phyloP scores from a whole-genome alignment of 2,888 invertebrate species.

The Pammene aurita region DNA sequence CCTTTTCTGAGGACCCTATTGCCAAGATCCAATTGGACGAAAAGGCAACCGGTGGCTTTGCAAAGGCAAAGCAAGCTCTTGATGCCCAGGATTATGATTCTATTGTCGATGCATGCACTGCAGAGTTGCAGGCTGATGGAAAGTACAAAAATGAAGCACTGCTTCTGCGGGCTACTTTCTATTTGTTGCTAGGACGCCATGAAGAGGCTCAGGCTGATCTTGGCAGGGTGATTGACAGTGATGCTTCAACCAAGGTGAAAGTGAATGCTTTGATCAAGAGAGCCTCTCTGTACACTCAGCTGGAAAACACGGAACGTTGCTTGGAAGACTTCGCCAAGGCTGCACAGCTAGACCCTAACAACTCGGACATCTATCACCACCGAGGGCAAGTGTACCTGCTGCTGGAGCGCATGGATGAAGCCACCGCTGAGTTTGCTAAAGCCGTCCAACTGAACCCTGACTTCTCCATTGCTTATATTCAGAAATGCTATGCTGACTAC shows the following conservation, averaged over 20 bases:
- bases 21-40: conserved; percentile 79
- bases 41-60: conserved; percentile 84
- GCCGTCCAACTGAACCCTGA: conserved; percentile 92
- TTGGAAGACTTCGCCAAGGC: conserved; percentile 91
- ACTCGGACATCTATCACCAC: conserved; percentile 96
- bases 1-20: conserved; percentile 94
- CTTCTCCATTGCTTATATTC: conserved; percentile 93
- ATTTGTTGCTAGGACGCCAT: conserved; percentile 90
- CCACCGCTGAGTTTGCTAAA: conserved; percentile 91
- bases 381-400: conserved; percentile 94
- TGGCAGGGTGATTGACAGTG: conserved; percentile 86
- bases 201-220: conserved; percentile 89
- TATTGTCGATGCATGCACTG: conserved; percentile 90
- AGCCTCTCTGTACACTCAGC: conserved; percentile 92
- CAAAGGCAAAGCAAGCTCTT: conserved; percentile 87
- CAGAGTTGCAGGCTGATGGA: conserved; percentile 88
- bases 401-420: conserved; percentile 91
- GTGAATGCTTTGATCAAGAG: conserved; percentile 95
- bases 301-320: conserved; percentile 88
- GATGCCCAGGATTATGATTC: conserved; percentile 89
- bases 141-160: conserved; percentile 87
- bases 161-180: conserved; percentile 93
- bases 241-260: conserved; percentile 85
- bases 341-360: conserved; percentile 88
- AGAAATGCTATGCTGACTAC: conserved; percentile 95